phyloP scores from a whole-genome alignment of 2,797 vertebrate species.

The Rhinogobio ventralis region DNA sequence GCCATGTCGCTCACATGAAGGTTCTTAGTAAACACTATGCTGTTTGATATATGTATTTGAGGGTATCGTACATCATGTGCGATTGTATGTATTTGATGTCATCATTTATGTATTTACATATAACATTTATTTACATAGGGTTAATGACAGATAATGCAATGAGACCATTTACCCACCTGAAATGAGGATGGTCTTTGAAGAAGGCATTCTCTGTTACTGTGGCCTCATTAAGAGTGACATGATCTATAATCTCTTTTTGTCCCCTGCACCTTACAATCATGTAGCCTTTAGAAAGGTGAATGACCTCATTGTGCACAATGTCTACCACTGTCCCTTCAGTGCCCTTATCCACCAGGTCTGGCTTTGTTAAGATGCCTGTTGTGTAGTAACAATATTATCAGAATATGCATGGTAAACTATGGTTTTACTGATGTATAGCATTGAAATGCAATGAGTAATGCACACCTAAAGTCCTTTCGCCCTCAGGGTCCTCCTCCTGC shows the following conservation, averaged over 20 bases:
- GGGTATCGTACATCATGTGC: too few species aligned
- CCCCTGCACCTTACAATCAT: constrained; percentile 90
- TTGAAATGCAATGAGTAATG: neutral
- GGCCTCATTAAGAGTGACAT: constrained; percentile 76
- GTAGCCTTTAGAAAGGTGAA: constrained; percentile 88
- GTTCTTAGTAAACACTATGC: too few species aligned
- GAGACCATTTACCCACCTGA: too few species aligned
- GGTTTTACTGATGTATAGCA: neutral
- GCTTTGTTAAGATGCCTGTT: constrained; percentile 91
- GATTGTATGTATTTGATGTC: too few species aligned
- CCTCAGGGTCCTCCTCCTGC: constrained; percentile 82
- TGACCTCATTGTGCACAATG: constrained; percentile 78
- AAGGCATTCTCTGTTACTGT: constrained; percentile 80
- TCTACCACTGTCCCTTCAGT: constrained; percentile 79
- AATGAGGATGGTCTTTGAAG: constrained; percentile 76
- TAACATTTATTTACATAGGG: too few species aligned
- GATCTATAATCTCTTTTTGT: constrained; percentile 85
- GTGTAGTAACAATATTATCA: neutral
- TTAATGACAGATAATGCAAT: too few species aligned
- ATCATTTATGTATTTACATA: too few species aligned
- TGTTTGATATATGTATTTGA: too few species aligned
- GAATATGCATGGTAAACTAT: neutral
- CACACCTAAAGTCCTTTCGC: constrained; percentile 89
- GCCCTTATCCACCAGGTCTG: constrained; percentile 89
- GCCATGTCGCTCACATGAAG: too few species aligned